These are phyloP conservation scores for Conistra vaccinii DNA, from an alignment of 2,888 invertebrate species.

Conservation along the genomic window DNA sequence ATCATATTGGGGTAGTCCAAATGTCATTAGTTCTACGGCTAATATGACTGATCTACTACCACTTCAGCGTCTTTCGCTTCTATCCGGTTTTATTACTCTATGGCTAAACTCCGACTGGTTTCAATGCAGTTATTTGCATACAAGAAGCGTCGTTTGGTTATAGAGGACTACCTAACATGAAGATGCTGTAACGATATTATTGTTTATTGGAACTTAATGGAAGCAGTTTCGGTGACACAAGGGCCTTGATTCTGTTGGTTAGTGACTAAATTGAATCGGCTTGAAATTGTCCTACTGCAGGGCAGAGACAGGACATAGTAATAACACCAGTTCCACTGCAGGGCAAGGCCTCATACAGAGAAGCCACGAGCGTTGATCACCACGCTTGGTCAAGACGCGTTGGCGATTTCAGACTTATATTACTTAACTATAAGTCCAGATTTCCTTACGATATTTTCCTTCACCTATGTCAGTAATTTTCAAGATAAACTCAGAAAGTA, in stretches of 20 bases:
- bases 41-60: background rate
- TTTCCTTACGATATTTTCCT: background rate
- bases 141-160: conserved; percentile 24
- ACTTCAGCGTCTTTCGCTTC: background rate
- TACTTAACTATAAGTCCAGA: background rate
- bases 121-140: conserved; percentile 52
- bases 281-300: too few species aligned
- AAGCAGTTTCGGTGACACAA: background rate
- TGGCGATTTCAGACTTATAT: too few species aligned
- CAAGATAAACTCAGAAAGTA: background rate
- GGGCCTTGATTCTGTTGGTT: background rate
- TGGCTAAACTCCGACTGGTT: conserved; percentile 5
- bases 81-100: background rate
- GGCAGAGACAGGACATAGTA: too few species aligned
- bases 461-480: background rate
- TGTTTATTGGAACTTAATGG: background rate
- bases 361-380: background rate
- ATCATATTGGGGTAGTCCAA: too few species aligned
- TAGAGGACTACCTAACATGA: conserved; percentile 8
- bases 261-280: background rate
- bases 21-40: background rate
- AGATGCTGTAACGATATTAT: background rate
- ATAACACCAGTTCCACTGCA: too few species aligned
- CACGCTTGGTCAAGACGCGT: too few species aligned
- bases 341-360: too few species aligned